Evolutionary conservation across 2,797 vertebrate genomes (phyloP), one percentile per base, ranked within the genome.

Genomic region (Carduelis carduelis): DNA sequence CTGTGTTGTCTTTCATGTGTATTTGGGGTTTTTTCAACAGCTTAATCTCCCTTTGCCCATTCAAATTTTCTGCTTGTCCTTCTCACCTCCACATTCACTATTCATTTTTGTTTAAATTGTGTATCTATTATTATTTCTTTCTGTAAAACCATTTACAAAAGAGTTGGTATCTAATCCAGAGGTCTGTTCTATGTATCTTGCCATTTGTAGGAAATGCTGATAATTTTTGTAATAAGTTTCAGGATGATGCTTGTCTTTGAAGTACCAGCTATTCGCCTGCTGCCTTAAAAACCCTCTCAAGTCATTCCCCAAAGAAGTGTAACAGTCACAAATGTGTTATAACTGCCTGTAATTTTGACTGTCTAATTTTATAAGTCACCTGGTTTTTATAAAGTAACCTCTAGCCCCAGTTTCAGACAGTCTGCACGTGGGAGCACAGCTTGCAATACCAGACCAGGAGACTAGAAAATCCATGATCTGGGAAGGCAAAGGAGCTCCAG

Each of bases 381-480:
- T 64, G 55, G 3, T 75, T 93, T 92, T 61, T 39, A 30, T 49
- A 39, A 15, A 63, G 21, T 47, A 35, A 83, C 27, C 68, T 90
- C 59, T 4, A 1, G 6, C 32, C n/a, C 34, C 0, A 2, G 7
- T 57, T 74, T 80, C 44, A 44, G 30, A 37, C n/a, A 50, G 14
- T 61, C 10, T 0, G 0, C 22, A 39, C 10, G 5, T 37, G 1
- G 3, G 49, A 86, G 5, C 47, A 28, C 56, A 56, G 35, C 37
- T 26, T 41, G 32, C 57, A 75, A 18, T 26, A 49, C 22, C 21
- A 15, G 68, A 64, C n/a, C 9, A 81, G 49, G 35, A 75, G 28
- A 65, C 55, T 1, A 52, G 30, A 11, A 70, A 43, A 4, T 61
- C n/a, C 0, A 0, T 30, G 32, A 12, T 20, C 39, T 76, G 59